Conservation (phyloP, 2,113 vertebrate genomes). For the Coracopsis vasa region DNA sequence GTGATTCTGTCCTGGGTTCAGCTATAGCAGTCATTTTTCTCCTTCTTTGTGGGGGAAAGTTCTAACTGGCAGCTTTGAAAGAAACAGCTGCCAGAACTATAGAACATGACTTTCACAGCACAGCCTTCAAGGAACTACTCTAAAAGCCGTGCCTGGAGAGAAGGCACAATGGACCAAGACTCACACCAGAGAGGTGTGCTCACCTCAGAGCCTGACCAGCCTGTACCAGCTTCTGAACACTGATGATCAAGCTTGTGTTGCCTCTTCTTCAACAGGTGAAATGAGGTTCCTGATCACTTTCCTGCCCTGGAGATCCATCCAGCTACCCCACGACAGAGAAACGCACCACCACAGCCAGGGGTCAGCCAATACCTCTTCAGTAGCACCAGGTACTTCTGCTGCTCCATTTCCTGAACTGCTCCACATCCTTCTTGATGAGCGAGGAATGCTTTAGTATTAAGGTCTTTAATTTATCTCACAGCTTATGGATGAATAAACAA, state of each 20-base stretch:
- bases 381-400: not conserved
- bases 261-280: not conserved
- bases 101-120: not conserved
- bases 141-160: not conserved
- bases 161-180: not conserved
- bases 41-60: not conserved
- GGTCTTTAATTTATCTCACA: not conserved
- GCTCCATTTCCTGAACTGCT: not conserved
- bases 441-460: not conserved
- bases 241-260: rapidly evolving
- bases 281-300: not conserved
- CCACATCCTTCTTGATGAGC: not conserved
- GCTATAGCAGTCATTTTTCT: not conserved
- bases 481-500: not conserved
- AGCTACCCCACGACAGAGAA: rapidly evolving
- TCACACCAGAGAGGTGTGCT: not conserved
- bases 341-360: not conserved
- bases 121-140: not conserved
- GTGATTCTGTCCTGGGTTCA: not conserved
- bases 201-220: not conserved
- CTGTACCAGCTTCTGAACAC: not conserved
- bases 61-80: not conserved
- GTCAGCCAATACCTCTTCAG: not conserved
- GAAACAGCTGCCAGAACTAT: not conserved
- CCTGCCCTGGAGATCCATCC: not conserved